Conservation (phyloP, 2,797 vertebrate species). For the Podarcis siculus region DNA sequence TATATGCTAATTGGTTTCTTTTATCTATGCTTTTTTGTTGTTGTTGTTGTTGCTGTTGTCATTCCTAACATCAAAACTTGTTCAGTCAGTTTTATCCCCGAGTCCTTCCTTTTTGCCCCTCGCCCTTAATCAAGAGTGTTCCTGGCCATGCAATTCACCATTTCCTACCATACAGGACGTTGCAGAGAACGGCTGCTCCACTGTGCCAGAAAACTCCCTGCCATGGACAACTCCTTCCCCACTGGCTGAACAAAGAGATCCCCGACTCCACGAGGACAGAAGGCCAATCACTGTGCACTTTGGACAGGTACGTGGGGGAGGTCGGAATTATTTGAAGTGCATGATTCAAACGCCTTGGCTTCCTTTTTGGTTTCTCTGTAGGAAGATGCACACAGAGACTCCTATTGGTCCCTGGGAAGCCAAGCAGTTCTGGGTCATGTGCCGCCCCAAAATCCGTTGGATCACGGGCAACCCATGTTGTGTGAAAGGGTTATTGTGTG, state of each 20-base stretch:
- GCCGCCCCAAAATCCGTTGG: too few relatives aligned
- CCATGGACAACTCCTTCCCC: slow-evolving; percentile 74
- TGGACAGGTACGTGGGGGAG: slow-evolving; percentile 84
- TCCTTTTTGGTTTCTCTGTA: not conserved
- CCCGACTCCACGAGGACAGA: slow-evolving; percentile 81
- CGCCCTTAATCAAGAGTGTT: slow-evolving; percentile 21
- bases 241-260: slow-evolving; percentile 80
- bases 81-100: slow-evolving; percentile 60
- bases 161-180: slow-evolving; percentile 83
- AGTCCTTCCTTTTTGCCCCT: slow-evolving; percentile 54
- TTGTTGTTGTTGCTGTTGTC: slow-evolving; percentile 42
- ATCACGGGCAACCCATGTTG: too few relatives aligned
- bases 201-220: slow-evolving; percentile 75
- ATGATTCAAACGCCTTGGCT: accelerated
- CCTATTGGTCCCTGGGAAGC: too few relatives aligned
- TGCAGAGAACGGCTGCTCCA: slow-evolving; percentile 88
- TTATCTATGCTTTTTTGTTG: slow-evolving; percentile 39
- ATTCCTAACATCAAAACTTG: slow-evolving; percentile 44
- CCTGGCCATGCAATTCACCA: slow-evolving; percentile 53
- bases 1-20: slow-evolving; percentile 46
- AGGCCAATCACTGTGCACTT: slow-evolving; percentile 92
- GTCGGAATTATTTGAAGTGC: not conserved
- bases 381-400: not conserved
- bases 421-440: too few relatives aligned
- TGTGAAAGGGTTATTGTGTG: too few relatives aligned